These are phyloP conservation scores for Limnephilus marmoratus DNA, from an alignment of 2,888 invertebrate species.

Conservation along the genomic window DNA sequence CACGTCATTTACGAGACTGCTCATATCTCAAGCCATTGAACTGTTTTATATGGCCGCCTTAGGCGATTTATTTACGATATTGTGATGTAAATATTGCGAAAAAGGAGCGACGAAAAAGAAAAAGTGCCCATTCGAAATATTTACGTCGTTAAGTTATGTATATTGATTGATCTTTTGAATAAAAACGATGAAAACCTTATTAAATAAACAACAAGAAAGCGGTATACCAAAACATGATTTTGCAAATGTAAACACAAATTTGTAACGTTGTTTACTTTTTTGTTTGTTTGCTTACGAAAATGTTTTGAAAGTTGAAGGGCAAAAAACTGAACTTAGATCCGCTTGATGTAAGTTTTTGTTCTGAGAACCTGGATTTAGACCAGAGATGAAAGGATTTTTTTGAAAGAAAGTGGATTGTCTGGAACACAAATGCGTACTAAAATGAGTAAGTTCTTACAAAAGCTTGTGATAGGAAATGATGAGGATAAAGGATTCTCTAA, in stretches of 20 bases:
- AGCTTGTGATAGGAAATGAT: no score
- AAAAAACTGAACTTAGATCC: neutral
- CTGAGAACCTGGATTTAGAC: neutral
- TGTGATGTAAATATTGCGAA: neutral
- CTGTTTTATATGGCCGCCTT: neutral
- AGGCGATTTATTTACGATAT: neutral
- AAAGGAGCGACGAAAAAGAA: neutral
- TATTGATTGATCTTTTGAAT: neutral
- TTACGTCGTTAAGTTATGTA: neutral
- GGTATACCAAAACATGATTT: neutral
- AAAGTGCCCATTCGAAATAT: neutral
- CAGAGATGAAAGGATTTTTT: neutral
- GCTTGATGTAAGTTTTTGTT: neutral
- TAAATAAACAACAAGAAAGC: neutral
- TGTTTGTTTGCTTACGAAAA: neutral
- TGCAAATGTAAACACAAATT: no score
- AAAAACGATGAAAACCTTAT: neutral
- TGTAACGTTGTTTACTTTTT: no score
- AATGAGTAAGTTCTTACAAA: no score
- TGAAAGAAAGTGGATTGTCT: neutral
- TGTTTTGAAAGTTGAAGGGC: neutral
- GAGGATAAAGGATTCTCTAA: no score
- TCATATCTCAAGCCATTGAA: neutral
- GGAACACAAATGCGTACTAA: no score
- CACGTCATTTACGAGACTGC: constrained; percentile 8